A percentile compares a stretch with the other conserved stretches of the same genome.
These are phyloP conservation scores for Elgaria multicarinata DNA, from an alignment of 2,113 vertebrate genomes.

Conservation along the genomic window DNA sequence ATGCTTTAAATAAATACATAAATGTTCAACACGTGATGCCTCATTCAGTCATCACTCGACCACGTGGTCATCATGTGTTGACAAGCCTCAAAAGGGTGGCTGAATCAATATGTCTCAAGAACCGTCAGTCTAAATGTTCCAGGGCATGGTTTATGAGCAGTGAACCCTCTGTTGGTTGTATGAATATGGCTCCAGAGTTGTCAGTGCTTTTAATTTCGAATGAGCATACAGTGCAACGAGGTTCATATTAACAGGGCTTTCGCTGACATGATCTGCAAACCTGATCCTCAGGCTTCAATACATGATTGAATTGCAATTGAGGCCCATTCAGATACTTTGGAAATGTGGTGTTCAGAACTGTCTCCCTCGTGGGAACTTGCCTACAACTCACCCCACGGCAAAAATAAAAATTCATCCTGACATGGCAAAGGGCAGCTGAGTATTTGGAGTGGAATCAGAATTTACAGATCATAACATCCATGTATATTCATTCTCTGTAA, in stretches of 20 bases:
- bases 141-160: not conserved
- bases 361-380: not conserved
- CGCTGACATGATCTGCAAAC: not conserved
- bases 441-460: not conserved
- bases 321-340: not conserved
- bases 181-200: not conserved
- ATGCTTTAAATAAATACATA: too few relatives aligned
- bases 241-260: not conserved
- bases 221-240: not conserved
- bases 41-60: not conserved
- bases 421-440: not conserved
- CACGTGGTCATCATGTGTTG: not conserved
- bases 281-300: not conserved
- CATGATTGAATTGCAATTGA: not conserved
- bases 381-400: not conserved
- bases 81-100: not conserved
- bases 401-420: not conserved
- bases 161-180: too few relatives aligned
- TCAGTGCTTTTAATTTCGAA: not conserved
- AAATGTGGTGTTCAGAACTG: not conserved
- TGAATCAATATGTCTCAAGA: not conserved
- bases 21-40: not conserved
- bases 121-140: not conserved
- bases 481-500: conserved; percentile 23
- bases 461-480: conserved; percentile 12